phyloP scores from a whole-genome alignment of 1,140 invertebrate species.

The Drosophila grimshawi region DNA sequence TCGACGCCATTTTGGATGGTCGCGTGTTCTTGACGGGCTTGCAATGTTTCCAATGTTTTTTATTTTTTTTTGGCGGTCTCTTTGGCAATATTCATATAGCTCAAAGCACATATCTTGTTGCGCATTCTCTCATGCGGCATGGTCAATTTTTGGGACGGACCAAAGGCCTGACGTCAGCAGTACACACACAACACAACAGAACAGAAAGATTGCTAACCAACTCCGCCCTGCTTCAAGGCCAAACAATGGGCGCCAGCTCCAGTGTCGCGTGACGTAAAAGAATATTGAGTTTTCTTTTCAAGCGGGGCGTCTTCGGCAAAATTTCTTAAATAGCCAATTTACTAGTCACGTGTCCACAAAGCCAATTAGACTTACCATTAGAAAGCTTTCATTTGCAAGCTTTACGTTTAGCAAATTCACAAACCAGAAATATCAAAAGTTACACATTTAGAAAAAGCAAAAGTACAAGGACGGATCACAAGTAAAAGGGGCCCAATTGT shows the following conservation, averaged over 20 bases:
- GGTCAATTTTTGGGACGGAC: constrained; percentile 58
- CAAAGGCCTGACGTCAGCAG: constrained; percentile 63
- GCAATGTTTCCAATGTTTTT: constrained; percentile 27
- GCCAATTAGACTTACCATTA: constrained; percentile 64
- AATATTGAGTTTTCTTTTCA: constrained; percentile 63
- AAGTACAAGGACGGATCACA: neutral
- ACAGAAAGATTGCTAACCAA: constrained; percentile 8
- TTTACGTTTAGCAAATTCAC: constrained; percentile 36
- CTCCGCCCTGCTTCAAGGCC: constrained; percentile 61
- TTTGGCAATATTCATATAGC: constrained; percentile 12
- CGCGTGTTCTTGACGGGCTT: constrained; percentile 61
- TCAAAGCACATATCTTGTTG: constrained; percentile 66
- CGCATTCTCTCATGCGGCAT: constrained; percentile 69
- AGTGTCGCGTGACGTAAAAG: constrained; percentile 77
- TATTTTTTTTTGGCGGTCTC: neutral
- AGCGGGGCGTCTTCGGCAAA: constrained; percentile 37
- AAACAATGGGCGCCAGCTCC: constrained; percentile 59
- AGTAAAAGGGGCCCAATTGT: neutral
- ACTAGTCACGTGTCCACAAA: constrained; percentile 59
- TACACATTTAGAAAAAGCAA: neutral
- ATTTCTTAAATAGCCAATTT: constrained; percentile 42
- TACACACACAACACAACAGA: neutral
- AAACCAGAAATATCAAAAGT: constrained; percentile 42
- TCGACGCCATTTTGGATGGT: constrained; percentile 64
- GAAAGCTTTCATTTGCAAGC: constrained; percentile 40